phyloP scores from a whole-genome alignment of 2,797 vertebrate species.

The Notolepis coatsorum region DNA sequence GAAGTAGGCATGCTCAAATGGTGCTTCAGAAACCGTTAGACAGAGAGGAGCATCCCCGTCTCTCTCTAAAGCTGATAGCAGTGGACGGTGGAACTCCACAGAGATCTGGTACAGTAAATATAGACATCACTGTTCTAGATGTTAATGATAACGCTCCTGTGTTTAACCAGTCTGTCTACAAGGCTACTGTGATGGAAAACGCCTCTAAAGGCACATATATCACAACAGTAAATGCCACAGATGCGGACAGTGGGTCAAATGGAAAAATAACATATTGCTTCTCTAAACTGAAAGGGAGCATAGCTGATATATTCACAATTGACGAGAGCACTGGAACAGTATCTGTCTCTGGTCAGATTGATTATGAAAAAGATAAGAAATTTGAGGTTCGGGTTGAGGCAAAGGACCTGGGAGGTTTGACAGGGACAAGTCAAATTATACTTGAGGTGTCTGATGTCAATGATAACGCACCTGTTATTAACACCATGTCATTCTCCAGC shows the following conservation, averaged over 20 bases:
- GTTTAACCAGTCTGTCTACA: constrained; percentile 68
- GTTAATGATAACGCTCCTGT: constrained; percentile 67
- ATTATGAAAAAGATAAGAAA: constrained; percentile 81
- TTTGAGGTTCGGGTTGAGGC: constrained; percentile 75
- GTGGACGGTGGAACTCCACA: constrained; percentile 71
- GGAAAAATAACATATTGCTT: constrained; percentile 74
- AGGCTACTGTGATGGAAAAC: constrained; percentile 60
- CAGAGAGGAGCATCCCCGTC: constrained; percentile 55
- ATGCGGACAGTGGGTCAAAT: constrained; percentile 55
- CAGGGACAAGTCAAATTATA: constrained; percentile 72
- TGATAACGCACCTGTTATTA: constrained; percentile 83
- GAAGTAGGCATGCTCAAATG: constrained; percentile 69
- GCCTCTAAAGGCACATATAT: constrained; percentile 35
- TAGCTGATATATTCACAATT: constrained; percentile 72
- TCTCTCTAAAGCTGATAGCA: constrained; percentile 67
- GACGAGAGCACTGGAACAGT: constrained; percentile 73
- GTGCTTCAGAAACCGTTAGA: constrained; percentile 68
- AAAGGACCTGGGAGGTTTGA: constrained; percentile 73
- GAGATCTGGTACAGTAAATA: constrained; percentile 68
- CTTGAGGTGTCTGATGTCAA: constrained; percentile 84
- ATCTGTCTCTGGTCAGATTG: constrained; percentile 61
- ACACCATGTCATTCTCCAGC: constrained; percentile 75
- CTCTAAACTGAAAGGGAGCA: constrained; percentile 58
- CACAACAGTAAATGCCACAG: constrained; percentile 62
- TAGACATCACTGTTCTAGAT: constrained; percentile 61